Base-by-base conservation (phyloP, 2,113 vertebrate genomes). In the Epinephelus lanceolatus region DNA sequence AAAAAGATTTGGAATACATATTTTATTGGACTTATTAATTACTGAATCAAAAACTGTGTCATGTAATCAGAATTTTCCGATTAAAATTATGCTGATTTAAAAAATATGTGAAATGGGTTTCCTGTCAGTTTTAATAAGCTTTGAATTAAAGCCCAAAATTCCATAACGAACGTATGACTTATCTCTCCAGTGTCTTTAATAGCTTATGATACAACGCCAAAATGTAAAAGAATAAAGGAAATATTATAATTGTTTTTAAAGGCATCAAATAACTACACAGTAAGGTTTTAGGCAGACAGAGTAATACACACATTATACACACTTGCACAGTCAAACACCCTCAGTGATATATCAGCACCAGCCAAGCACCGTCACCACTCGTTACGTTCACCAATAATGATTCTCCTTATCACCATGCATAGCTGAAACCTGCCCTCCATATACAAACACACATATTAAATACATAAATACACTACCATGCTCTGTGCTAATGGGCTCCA, bases 401-500 rank as follows among this genome's bases (percentile, higher is more conserved):
- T 65, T 81, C 56, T 63, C 21, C 79, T 76, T 25, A 63, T 81
- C 60, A 12, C 30, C 13, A 37, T 76, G 57, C 14, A 12, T 25
- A 81, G 55, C 25, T 62, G 37, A 69, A 73, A 57, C 14, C 47
- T 33, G 55, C 1, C 14, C 14, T 61, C 30, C 33, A 33, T 55
- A 78, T 67, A 57, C 66, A 90, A 68, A 76, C 59, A 80, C 45
- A 23, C 68, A 62, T 72, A 63, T 51, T 78, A 77, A 60, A 82
- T 62, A 42, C 42, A 57, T 66, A 66, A 76, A 60, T 80, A 66
- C 63, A 76, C 71, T 67, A 59, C 49, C 40, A 53, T 84, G 56
- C 76, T 82, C 21, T 30, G 66, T 85, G 71, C 53, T 86, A 78
- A 88, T 73, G 53, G 59, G 27, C 76, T 78, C 87, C 92, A 92